phyloP scores from a whole-genome alignment of 2,888 invertebrate species.

The Phrixothrix hirtus region DNA sequence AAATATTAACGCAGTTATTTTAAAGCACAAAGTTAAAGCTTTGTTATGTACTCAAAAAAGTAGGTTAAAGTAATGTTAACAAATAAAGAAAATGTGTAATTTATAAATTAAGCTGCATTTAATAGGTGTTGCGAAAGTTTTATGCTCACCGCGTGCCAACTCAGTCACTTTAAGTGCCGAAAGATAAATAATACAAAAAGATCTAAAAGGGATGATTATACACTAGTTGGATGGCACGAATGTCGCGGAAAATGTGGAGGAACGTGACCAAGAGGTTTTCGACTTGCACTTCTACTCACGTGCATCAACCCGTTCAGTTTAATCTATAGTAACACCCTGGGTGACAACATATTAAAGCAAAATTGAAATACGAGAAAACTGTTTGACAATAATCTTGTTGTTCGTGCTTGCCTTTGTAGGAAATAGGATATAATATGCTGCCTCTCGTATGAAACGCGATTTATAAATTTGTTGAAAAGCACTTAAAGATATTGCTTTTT shows the following conservation, averaged over 20 bases:
- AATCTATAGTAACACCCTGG: slow-evolving; percentile 26
- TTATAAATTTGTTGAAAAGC: no score
- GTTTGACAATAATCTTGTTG: slow-evolving; percentile 19
- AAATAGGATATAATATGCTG: no score
- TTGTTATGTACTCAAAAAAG: no score
- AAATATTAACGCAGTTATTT: no score
- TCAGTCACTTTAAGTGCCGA: slow-evolving; percentile 11
- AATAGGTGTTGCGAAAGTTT: neutral
- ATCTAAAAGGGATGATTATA: slow-evolving; percentile 23
- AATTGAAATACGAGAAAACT: slow-evolving; percentile 23
- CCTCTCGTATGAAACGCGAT: no score
- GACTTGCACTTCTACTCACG: slow-evolving; percentile 13
- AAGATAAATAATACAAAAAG: slow-evolving; percentile 22
- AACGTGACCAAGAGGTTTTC: slow-evolving; percentile 26
- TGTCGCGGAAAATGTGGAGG: slow-evolving; percentile 25
- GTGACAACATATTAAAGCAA: slow-evolving; percentile 24
- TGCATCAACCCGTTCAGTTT: slow-evolving; percentile 23
- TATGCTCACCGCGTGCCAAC: slow-evolving; percentile 5
- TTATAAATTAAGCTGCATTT: neutral
- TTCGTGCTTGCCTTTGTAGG: slow-evolving; percentile 12
- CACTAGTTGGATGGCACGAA: slow-evolving; percentile 22
- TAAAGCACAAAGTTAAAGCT: no score
- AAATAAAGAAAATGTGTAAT: no score
- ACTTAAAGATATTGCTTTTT: no score
- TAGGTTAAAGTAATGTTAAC: no score